phyloP scores from a whole-genome alignment of 2,888 invertebrate species.

The Notodonta ziczac region DNA sequence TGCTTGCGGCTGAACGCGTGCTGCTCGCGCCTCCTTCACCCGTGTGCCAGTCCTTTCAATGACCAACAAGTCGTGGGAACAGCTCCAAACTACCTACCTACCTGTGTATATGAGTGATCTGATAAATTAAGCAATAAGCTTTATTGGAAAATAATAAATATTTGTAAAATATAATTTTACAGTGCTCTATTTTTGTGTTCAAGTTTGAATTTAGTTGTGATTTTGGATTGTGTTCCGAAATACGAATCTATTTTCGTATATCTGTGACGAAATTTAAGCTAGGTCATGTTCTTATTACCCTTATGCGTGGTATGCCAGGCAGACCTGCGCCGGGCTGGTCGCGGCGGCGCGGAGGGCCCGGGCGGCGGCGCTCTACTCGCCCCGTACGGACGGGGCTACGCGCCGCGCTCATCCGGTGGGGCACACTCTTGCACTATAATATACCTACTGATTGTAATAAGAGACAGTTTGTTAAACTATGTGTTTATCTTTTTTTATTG shows the following conservation, averaged over 20 bases:
- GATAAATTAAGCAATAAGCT: slow-evolving; percentile 53
- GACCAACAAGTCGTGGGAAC: slow-evolving; percentile 36
- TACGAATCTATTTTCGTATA: slow-evolving; percentile 42
- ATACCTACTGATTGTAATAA: neutral
- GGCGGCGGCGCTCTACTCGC: too few species aligned
- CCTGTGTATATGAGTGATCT: slow-evolving; percentile 51
- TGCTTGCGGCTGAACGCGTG: neutral
- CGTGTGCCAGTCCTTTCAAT: neutral
- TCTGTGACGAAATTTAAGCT: slow-evolving; percentile 30
- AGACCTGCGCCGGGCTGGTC: neutral
- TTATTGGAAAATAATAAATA: slow-evolving; percentile 37
- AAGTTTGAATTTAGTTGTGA: slow-evolving; percentile 27
- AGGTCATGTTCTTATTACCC: slow-evolving; percentile 34
- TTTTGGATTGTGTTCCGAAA: slow-evolving; percentile 31
- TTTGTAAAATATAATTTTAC: slow-evolving; percentile 57
- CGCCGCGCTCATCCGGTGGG: too few species aligned
- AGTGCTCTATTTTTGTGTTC: slow-evolving; percentile 38
- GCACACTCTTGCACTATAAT: slow-evolving; percentile 3
- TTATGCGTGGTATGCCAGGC: slow-evolving; percentile 8
- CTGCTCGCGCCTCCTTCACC: neutral
- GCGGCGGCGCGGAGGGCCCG: neutral
- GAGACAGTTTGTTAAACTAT: slow-evolving; percentile 13
- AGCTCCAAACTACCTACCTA: slow-evolving; percentile 43
- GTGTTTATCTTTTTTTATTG: slow-evolving; percentile 10
- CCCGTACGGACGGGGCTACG: neutral